phyloP scores from a whole-genome alignment of 2,888 invertebrate species.

The Cistogaster globosa region DNA sequence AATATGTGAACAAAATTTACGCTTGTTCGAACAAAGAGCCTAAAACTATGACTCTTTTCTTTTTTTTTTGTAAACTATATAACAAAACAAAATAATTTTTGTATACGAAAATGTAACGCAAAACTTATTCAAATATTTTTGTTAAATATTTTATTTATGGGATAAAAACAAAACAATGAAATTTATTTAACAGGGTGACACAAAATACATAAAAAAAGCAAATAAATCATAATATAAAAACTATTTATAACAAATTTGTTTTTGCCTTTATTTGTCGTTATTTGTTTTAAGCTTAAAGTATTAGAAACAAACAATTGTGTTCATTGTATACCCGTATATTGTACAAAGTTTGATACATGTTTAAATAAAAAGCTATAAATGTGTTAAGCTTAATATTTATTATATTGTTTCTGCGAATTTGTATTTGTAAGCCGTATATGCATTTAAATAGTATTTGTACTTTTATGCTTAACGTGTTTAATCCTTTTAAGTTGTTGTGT shows the following conservation, averaged over 20 bases:
- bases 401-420: neutral
- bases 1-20: too few species aligned
- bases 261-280: neutral
- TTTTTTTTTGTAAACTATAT: neutral
- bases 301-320: too few species aligned
- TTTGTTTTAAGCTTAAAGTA: neutral
- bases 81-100: neutral
- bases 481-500: constrained; percentile 25
- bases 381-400: neutral
- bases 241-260: neutral
- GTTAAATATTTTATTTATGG: constrained; percentile 15
- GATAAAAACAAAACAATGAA: too few species aligned
- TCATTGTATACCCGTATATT: too few species aligned
- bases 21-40: too few species aligned
- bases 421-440: constrained; percentile 23
- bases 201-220: neutral
- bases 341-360: too few species aligned
- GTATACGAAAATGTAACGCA: neutral
- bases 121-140: constrained; percentile 36
- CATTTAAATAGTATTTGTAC: neutral
- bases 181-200: neutral
- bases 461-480: constrained; percentile 42
- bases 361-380: neutral
- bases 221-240: neutral
- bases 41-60: neutral